Percentiles rank a stretch among this genome's conserved stretches.
phyloP scores from a whole-genome alignment of 2,113 vertebrate species.

The Malurus melanocephalus region DNA sequence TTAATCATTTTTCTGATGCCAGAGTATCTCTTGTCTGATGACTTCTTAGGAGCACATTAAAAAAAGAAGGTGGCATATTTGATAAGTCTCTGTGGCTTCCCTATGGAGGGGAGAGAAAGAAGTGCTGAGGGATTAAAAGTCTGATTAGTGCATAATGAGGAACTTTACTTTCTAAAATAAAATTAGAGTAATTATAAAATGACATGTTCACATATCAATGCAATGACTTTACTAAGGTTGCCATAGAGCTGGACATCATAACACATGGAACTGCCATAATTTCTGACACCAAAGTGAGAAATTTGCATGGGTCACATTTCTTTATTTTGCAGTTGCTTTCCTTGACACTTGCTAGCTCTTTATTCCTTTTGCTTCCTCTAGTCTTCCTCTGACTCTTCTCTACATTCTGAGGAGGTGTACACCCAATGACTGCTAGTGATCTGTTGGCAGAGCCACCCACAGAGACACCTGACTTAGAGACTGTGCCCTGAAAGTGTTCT shows the following conservation, averaged over 20 bases:
- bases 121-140: not conserved
- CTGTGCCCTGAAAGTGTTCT: not conserved
- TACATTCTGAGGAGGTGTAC: not conserved
- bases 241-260: not conserved
- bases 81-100: not conserved
- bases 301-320: not conserved
- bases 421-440: rapidly evolving
- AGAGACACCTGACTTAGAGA: not conserved
- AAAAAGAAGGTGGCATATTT: conserved; percentile 9
- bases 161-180: conserved; percentile 42
- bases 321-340: not conserved
- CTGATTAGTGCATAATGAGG: conserved; percentile 32
- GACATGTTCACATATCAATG: not conserved
- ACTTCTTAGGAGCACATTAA: not conserved
- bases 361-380: not conserved
- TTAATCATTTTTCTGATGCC: conserved; percentile 20
- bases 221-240: conserved; percentile 3
- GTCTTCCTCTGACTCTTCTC: not conserved
- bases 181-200: conserved; percentile 37
- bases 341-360: not conserved
- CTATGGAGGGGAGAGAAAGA: not conserved
- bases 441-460: not conserved
- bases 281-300: not conserved
- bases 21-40: conserved; percentile 20
- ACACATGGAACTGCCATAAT: not conserved